A percentile compares a stretch with the other conserved stretches of the same genome.
Evolutionary conservation across 1,140 invertebrate genomes (phyloP).

Genomic region (Xylocopa sonorina): DNA sequence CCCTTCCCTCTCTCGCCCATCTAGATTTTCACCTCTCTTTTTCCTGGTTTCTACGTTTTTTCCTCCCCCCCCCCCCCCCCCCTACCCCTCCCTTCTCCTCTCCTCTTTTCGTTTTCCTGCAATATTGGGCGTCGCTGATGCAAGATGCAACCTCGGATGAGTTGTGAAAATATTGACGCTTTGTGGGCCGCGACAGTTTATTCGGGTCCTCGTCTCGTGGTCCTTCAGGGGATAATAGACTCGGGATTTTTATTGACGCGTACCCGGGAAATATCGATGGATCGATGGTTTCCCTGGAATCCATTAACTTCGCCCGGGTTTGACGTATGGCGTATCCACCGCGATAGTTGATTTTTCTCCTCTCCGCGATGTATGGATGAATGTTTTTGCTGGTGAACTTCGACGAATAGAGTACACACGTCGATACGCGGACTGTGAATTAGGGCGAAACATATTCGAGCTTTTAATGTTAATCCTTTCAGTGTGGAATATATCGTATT

Average conservation of each 20-base stretch:
- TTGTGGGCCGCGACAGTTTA: constrained; percentile 53
- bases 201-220: constrained; percentile 31
- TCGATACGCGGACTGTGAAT: not conserved
- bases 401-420: not conserved
- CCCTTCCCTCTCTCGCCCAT: constrained; percentile 13
- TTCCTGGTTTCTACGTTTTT: not conserved
- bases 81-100: constrained; percentile 24
- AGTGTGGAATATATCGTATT: too few species aligned
- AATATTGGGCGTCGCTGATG: constrained; percentile 51
- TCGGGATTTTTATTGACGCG: constrained; percentile 45
- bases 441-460: not conserved
- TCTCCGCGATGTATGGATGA: not conserved
- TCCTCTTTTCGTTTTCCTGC: constrained; percentile 52
- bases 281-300: constrained; percentile 35
- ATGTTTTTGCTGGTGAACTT: not conserved
- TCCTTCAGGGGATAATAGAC: constrained; percentile 50
- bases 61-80: constrained; percentile 24
- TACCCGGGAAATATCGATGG: constrained; percentile 27
- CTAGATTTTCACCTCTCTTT: constrained; percentile 20
- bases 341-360: not conserved
- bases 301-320: not conserved
- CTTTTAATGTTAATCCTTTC: too few species aligned
- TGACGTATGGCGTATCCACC: not conserved
- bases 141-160: constrained; percentile 76
- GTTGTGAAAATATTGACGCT: constrained; percentile 68